phyloP scores from a whole-genome alignment of 2,797 vertebrate genomes.

The Eupleurogrammus muticus region DNA sequence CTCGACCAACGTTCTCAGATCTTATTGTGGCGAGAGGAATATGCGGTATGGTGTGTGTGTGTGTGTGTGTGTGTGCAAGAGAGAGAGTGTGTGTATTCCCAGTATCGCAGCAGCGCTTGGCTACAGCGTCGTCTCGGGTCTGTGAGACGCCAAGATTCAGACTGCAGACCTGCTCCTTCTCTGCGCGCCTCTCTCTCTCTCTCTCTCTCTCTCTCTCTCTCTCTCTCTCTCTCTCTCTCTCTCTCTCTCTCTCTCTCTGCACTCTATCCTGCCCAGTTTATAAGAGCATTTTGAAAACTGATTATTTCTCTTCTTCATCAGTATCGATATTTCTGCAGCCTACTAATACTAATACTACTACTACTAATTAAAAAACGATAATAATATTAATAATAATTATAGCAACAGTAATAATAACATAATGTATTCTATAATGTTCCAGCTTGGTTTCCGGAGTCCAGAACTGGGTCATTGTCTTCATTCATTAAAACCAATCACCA shows the following conservation, averaged over 20 bases:
- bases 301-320: not conserved
- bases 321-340: no score
- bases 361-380: conserved; percentile 17
- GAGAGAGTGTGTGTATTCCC: conserved; percentile 68
- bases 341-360: conserved; percentile 9
- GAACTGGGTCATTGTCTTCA: conserved; percentile 37
- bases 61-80: no score
- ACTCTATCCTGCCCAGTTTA: conserved; percentile 29
- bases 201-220: conserved; percentile 53
- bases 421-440: conserved; percentile 30
- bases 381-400: conserved; percentile 11
- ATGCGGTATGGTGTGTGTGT: conserved; percentile 24
- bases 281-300: conserved; percentile 6
- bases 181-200: conserved; percentile 65
- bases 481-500: conserved; percentile 61
- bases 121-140: conserved; percentile 77
- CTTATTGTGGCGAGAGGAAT: conserved; percentile 41
- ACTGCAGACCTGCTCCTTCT: conserved; percentile 82
- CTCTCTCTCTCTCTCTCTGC: conserved; percentile 33
- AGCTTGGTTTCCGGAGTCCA: conserved; percentile 32
- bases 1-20: conserved; percentile 53
- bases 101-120: conserved; percentile 67
- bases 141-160: conserved; percentile 78
- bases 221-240: conserved; percentile 34
- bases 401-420: conserved; percentile 2